These are phyloP conservation scores for Dolomedes plantarius DNA, from an alignment of 2,888 invertebrate species.

Conservation along the genomic window DNA sequence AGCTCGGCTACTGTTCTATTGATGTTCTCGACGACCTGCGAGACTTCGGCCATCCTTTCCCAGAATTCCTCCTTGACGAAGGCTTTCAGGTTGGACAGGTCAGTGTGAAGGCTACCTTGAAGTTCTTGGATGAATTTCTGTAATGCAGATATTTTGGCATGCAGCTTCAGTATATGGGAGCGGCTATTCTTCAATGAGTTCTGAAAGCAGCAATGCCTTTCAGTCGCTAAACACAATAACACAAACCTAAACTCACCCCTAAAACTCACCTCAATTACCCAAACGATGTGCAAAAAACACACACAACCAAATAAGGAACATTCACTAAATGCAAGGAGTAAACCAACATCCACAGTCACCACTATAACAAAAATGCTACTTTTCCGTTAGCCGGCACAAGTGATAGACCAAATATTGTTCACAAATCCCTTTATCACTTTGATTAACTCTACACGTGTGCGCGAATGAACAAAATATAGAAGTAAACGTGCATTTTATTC, in stretches of 20 bases:
- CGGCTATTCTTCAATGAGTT: conserved; percentile 64
- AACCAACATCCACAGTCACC: no score
- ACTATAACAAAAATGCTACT: no score
- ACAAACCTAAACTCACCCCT: neutral
- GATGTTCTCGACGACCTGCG: conserved; percentile 37
- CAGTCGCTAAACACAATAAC: conserved; percentile 78
- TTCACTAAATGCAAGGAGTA: no score
- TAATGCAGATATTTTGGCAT: conserved; percentile 70
- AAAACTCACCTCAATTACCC: neutral
- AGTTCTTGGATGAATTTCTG: conserved; percentile 65
- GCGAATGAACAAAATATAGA: no score
- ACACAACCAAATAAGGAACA: no score
- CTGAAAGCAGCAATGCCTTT: conserved; percentile 74
- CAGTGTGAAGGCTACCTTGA: conserved; percentile 38
- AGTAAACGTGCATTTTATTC: no score
- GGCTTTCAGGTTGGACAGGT: conserved; percentile 41
- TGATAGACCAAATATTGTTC: no score
- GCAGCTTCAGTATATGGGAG: conserved; percentile 71
- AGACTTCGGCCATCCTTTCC: conserved; percentile 33
- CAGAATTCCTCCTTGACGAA: conserved; percentile 45
- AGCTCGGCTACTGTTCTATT: conserved; percentile 20
- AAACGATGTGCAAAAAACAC: no score
- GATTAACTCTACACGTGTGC: no score
- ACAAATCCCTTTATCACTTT: no score
- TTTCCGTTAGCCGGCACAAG: no score